Evolutionary conservation across 2,113 vertebrate genomes (phyloP).

Genomic region (Zosterops japonicus): DNA sequence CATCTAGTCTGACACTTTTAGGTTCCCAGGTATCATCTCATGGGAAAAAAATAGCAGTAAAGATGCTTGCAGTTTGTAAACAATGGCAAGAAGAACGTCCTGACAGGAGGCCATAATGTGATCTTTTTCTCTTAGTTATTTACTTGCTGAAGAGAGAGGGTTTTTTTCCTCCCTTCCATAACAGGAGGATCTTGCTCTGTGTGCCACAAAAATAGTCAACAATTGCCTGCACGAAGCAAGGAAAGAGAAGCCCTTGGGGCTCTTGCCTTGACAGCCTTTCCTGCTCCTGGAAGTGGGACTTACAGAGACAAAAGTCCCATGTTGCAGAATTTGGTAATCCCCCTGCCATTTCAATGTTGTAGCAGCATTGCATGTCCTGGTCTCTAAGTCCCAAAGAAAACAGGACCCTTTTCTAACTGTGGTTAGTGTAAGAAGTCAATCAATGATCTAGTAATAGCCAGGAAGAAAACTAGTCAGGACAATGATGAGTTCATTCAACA

Average conservation of each 20-base stretch:
- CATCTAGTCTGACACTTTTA: constrained; percentile 51
- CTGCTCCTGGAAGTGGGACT: not conserved
- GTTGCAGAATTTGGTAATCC: not conserved
- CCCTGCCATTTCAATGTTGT: accelerated
- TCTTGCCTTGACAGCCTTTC: not conserved
- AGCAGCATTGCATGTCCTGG: not conserved
- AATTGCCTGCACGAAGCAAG: accelerated
- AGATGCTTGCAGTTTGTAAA: constrained; percentile 55
- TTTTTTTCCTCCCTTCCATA: not conserved
- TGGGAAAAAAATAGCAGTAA: constrained; percentile 22
- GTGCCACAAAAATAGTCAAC: not conserved
- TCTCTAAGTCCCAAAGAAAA: not conserved
- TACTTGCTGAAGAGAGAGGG: constrained; percentile 15
- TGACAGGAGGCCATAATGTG: constrained; percentile 38
- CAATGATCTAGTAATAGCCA: not conserved
- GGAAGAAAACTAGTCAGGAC: not conserved
- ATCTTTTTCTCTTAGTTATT: constrained; percentile 33
- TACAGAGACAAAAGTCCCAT: not conserved
- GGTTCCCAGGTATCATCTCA: not conserved
- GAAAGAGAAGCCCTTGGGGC: not conserved
- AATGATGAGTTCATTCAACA: not conserved
- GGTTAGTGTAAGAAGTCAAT: not conserved
- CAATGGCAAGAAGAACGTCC: constrained; percentile 41
- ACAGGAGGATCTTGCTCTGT: not conserved
- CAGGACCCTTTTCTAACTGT: accelerated